phyloP scores from a whole-genome alignment of 2,113 vertebrate genomes.

The Oriolus oriolus region DNA sequence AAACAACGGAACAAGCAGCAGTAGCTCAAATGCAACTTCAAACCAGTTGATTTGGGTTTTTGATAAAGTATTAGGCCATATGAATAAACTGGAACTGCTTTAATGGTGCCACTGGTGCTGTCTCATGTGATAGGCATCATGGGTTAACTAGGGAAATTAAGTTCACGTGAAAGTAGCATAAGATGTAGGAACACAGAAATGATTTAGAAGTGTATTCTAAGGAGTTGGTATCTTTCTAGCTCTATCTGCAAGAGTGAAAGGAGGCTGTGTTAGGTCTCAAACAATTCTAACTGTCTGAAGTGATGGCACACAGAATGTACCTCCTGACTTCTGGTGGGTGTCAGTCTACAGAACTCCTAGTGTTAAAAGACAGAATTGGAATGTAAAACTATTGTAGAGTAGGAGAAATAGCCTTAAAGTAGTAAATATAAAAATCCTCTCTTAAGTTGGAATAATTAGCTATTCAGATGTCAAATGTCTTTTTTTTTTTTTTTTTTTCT shows the following conservation, averaged over 20 bases:
- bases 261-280: not conserved
- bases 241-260: not conserved
- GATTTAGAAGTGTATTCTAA: not conserved
- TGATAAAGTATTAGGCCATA: not conserved
- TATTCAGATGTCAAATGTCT: not conserved
- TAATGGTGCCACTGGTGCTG: not conserved
- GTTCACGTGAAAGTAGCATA: not conserved
- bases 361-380: not conserved
- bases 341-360: not conserved
- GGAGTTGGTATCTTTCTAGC: not conserved
- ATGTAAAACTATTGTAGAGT: not conserved
- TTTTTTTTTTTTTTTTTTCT: no score
- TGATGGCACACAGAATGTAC: not conserved
- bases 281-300: not conserved
- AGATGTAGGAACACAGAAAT: not conserved
- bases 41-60: not conserved
- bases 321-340: not conserved
- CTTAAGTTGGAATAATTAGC: not conserved
- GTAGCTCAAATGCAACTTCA: not conserved
- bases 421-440: not conserved
- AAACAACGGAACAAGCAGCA: not conserved
- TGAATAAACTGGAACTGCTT: not conserved
- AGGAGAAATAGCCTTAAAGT: not conserved
- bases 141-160: not conserved
- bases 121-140: not conserved